These are phyloP conservation scores for Crocidura indochinensis DNA, from an alignment of 2,797 vertebrate genomes.

Conservation along the genomic window DNA sequence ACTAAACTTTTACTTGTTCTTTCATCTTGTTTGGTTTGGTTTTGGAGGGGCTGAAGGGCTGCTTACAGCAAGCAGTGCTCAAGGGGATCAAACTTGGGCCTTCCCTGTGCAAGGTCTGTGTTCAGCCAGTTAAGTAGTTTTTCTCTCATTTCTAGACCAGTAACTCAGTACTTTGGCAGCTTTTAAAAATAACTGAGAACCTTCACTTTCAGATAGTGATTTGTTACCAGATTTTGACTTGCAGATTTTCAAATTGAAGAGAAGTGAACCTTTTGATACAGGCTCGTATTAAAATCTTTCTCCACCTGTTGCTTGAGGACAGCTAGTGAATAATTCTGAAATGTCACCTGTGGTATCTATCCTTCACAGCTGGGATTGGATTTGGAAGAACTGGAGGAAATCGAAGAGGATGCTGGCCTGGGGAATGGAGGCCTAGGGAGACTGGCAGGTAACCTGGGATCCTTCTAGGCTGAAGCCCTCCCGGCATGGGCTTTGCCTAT, in stretches of 20 bases:
- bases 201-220: background rate
- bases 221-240: constrained; percentile 24
- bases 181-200: constrained; percentile 40
- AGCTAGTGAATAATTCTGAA: background rate
- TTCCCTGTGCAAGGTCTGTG: no score
- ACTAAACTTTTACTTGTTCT: no score
- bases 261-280: background rate
- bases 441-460: constrained; percentile 94
- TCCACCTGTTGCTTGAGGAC: background rate
- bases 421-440: constrained; percentile 98
- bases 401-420: constrained; percentile 98
- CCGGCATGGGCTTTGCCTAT: background rate
- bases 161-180: background rate
- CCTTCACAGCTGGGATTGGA: constrained; percentile 95
- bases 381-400: constrained; percentile 98
- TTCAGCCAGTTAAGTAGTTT: background rate
- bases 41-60: no score
- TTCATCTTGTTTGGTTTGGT: no score
- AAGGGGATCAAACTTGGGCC: no score
- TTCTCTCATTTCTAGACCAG: constrained; percentile 12
- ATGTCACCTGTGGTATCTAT: constrained; percentile 25
- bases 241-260: constrained; percentile 47
- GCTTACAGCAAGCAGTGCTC: no score
- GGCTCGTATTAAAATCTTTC: constrained; percentile 9
- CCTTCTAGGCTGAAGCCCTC: background rate